These are phyloP conservation scores for Batillaria attramentaria DNA, from an alignment of 1,140 invertebrate species.

Conservation along the genomic window DNA sequence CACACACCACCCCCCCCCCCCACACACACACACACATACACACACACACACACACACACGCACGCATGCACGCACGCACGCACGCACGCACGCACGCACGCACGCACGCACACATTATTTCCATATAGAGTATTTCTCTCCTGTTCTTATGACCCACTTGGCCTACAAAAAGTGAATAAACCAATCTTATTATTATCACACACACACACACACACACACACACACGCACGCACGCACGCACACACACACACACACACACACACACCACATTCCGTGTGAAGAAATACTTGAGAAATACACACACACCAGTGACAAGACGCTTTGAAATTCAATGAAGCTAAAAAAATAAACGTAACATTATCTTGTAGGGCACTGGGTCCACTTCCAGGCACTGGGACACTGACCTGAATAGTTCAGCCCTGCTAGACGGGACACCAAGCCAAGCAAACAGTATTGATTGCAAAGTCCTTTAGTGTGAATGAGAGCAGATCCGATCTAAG, in stretches of 20 bases:
- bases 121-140: too few species aligned
- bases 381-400: background rate
- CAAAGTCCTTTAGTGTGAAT: too few species aligned
- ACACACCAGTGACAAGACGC: too few species aligned
- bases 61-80: background rate
- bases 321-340: too few species aligned
- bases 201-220: slow-evolving; percentile 18
- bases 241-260: background rate
- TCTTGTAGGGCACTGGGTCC: background rate
- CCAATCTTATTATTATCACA: too few species aligned
- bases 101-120: background rate
- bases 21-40: slow-evolving; percentile 12
- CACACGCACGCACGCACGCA: background rate
- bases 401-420: too few species aligned
- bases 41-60: slow-evolving; percentile 21
- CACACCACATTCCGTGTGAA: background rate
- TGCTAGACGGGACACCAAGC: too few species aligned
- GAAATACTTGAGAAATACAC: background rate
- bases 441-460: too few species aligned
- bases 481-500: too few species aligned
- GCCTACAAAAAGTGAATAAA: too few species aligned
- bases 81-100: background rate
- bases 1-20: background rate
- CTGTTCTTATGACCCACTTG: too few species aligned
- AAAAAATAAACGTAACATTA: too few species aligned